Evolutionary conservation across 2,888 invertebrate species (phyloP), one percentile per base, ranked within the genome.

Genomic region (Campaea margaritaria): DNA sequence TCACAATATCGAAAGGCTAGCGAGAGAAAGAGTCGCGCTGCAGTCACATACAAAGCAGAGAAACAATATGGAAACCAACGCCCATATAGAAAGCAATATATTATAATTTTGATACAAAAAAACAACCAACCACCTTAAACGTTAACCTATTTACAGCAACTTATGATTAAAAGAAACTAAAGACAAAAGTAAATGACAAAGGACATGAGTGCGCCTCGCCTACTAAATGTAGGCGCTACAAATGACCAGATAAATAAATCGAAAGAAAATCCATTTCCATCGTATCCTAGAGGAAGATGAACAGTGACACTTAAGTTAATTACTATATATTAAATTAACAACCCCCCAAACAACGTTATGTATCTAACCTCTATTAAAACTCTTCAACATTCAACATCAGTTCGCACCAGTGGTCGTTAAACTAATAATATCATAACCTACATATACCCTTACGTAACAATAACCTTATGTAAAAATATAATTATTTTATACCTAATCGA

Each of bases 381-480:
- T 91, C 87, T 87, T 89, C 90, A 91, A 89, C 85, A 75, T 88
- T 91, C 88, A 91, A 91, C 91, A 90, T 89, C 87, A 87, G 85
- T 88, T 87, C 90, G 90, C 90, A 91, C 91, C 90, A 90, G 81
- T 86, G 85, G 83, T 88, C 84, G 84, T 89, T 87, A 83, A 44
- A 84, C 81, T 81, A 81, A 77, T 76, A 80, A 49, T 49, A 52
- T 72, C 52, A 80, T 82, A 86, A 52, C 73, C 82, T 88, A 86
- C 62, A 41, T 66, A 76, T 78, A 75, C 72, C 64, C 72, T 76
- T 79, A 78, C 65, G 65, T 79, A 84, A 86, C 83, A 87, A 84
- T 81, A 68, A 82, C 74, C 82, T 86, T 88, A 89, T 86, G 86
- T 85, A 87, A 89, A 90, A 89, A 89, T 89, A 89, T 85, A 87